Percentiles rank a stretch among this genome's conserved stretches.
phyloP scores from a whole-genome alignment of 2,888 invertebrate genomes.

The Hylaea fasciaria region DNA sequence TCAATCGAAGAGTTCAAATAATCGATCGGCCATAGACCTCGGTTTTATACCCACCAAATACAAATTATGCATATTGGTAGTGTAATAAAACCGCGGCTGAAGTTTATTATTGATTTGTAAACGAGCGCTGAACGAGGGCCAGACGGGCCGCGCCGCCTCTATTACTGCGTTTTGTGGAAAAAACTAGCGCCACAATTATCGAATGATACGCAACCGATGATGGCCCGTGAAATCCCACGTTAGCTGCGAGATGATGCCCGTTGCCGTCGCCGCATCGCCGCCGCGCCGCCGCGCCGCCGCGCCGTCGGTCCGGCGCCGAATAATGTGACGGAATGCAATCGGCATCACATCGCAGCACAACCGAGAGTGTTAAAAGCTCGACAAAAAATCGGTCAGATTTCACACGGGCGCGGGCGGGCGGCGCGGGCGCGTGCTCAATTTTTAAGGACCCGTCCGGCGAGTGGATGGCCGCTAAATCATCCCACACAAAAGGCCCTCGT shows the following conservation, averaged over 20 bases:
- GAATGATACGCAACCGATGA: slow-evolving; percentile 41
- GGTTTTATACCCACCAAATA: slow-evolving; percentile 41
- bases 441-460: slow-evolving; percentile 32
- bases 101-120: slow-evolving; percentile 44
- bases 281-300: slow-evolving; percentile 12
- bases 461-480: slow-evolving; percentile 53
- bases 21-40: slow-evolving; percentile 43
- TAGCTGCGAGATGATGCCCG: slow-evolving; percentile 21
- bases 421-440: slow-evolving; percentile 46
- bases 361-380: slow-evolving; percentile 6
- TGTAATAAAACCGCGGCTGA: slow-evolving; percentile 42
- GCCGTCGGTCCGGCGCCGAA: background rate
- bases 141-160: slow-evolving; percentile 20
- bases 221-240: slow-evolving; percentile 38
- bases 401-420: slow-evolving; percentile 14
- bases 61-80: slow-evolving; percentile 44
- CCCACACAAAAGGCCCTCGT: slow-evolving; percentile 49
- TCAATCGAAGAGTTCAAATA: slow-evolving; percentile 46
- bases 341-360: background rate
- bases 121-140: slow-evolving; percentile 25
- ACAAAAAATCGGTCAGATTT: slow-evolving; percentile 27
- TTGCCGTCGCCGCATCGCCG: background rate
- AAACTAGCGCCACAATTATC: slow-evolving; percentile 47
- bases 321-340: background rate
- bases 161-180: slow-evolving; percentile 36